Conservation (phyloP, 2,113 vertebrate species). For the Hippocampus comes region DNA sequence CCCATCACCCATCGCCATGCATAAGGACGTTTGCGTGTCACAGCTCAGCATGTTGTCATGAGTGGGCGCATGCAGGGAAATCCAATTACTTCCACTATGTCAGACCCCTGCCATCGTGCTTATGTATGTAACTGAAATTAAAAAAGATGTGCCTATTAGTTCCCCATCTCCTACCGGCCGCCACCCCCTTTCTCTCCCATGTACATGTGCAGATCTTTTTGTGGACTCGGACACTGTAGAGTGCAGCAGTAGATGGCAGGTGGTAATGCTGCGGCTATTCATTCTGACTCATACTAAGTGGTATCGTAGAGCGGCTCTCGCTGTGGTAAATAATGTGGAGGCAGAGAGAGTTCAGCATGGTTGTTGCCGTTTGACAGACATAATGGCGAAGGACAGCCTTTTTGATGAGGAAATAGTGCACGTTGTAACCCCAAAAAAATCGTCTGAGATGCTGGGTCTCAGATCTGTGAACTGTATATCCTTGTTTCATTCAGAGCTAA, state of each 20-base stretch:
- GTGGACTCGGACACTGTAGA: constrained; percentile 15
- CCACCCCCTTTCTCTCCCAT: constrained; percentile 45
- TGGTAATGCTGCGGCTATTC: constrained; percentile 54
- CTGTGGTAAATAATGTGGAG: constrained; percentile 53
- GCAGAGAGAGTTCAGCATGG: constrained; percentile 36
- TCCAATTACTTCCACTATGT: constrained; percentile 67
- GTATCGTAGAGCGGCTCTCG: constrained; percentile 41
- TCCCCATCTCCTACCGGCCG: constrained; percentile 50
- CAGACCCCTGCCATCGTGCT: constrained; percentile 54
- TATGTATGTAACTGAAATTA: constrained; percentile 62
- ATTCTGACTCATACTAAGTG: constrained; percentile 59
- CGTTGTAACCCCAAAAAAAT: constrained; percentile 11
- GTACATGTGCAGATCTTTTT: constrained; percentile 30
- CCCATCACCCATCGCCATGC: constrained; percentile 40
- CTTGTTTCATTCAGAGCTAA: background rate
- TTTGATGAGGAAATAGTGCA: constrained; percentile 36
- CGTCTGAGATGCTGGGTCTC: background rate
- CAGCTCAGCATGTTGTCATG: constrained; percentile 64
- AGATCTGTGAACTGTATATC: background rate
- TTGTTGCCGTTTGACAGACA: constrained; percentile 45
- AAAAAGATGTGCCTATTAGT: constrained; percentile 62
- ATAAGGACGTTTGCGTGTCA: constrained; percentile 72
- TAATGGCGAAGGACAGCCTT: constrained; percentile 33
- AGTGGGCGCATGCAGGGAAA: constrained; percentile 69
- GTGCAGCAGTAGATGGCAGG: constrained; percentile 35